Evolutionary conservation across 2,113 vertebrate species (phyloP).

Genomic region (Gallinago paraguaiae): DNA sequence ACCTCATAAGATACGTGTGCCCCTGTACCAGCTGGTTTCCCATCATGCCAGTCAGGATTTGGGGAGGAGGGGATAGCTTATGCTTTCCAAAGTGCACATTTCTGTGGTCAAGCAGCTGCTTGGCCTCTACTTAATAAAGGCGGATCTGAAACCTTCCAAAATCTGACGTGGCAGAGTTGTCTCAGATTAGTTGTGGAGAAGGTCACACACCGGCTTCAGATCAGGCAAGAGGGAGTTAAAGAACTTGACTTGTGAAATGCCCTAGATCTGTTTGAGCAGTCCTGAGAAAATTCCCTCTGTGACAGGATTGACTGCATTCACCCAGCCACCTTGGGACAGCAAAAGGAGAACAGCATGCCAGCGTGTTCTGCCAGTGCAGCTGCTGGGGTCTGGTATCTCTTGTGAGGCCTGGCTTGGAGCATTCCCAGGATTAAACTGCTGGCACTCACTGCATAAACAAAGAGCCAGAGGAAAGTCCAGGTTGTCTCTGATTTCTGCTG

Average conservation of each 20-base stretch:
- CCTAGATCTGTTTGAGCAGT: background rate
- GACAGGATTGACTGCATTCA: background rate
- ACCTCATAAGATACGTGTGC: background rate
- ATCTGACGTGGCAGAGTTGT: fast-evolving
- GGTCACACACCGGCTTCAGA: background rate
- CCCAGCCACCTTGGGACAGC: constrained; percentile 11
- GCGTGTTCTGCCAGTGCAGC: background rate
- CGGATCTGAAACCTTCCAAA: background rate
- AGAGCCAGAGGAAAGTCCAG: background rate
- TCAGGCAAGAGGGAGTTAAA: background rate
- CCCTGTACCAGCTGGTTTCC: background rate
- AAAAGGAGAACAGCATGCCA: background rate
- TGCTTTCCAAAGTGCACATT: background rate
- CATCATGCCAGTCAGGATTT: background rate
- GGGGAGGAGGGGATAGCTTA: background rate
- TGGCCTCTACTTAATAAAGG: background rate
- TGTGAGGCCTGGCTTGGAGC: background rate
- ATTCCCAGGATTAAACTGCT: constrained; percentile 14
- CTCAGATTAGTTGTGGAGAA: background rate
- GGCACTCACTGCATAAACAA: background rate
- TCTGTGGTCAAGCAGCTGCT: background rate
- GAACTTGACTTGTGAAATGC: background rate
- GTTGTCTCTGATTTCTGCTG: background rate
- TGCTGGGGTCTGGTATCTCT: background rate
- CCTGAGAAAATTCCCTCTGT: background rate